Evolutionary conservation across 1,140 invertebrate species (phyloP).

Genomic region (Colletes gigas): DNA sequence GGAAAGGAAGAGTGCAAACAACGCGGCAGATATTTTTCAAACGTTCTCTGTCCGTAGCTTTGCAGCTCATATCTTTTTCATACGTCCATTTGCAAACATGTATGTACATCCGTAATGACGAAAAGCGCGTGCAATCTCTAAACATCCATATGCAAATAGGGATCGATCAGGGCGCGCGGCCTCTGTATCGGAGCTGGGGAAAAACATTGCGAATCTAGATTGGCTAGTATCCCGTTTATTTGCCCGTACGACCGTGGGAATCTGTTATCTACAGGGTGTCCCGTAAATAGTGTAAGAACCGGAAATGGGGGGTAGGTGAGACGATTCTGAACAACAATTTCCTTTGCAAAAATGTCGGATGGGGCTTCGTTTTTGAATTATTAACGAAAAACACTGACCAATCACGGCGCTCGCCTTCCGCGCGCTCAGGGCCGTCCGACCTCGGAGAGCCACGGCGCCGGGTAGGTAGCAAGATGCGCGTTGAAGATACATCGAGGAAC

Average conservation of each 20-base stretch:
- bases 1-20: background rate
- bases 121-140: conserved; percentile 8
- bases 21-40: conserved; percentile 15
- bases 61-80: conserved; percentile 22
- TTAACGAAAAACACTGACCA: too few species aligned
- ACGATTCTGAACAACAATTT: too few species aligned
- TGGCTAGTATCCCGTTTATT: background rate
- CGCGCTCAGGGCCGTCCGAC: too few species aligned
- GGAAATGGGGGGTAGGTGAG: too few species aligned
- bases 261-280: too few species aligned
- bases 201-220: conserved; percentile 4
- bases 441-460: too few species aligned
- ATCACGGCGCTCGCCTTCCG: too few species aligned
- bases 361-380: too few species aligned
- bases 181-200: background rate
- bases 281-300: too few species aligned
- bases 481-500: too few species aligned
- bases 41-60: background rate
- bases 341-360: too few species aligned
- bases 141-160: conserved; percentile 26
- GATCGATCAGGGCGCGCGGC: background rate
- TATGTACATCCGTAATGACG: conserved; percentile 12
- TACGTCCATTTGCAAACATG: conserved; percentile 27
- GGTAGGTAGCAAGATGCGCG: too few species aligned
- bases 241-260: background rate